These are phyloP conservation scores for Drosophila ezoana DNA, from an alignment of 2,888 invertebrate genomes.

Conservation along the genomic window DNA sequence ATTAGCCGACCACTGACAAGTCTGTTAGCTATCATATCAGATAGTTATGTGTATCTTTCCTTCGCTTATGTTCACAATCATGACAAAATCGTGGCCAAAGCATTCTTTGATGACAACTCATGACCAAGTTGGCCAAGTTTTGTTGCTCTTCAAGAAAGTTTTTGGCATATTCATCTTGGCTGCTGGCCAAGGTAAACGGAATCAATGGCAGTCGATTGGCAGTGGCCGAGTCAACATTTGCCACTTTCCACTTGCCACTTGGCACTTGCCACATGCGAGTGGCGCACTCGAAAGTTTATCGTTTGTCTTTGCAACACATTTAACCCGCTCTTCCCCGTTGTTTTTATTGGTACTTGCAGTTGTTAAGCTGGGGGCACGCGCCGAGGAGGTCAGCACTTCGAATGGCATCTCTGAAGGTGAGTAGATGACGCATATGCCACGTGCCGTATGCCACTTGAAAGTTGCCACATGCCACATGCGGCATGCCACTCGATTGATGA, in stretches of 20 bases:
- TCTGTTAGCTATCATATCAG: background rate
- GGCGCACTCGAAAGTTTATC: constrained; percentile 33
- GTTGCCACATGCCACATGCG: constrained; percentile 11
- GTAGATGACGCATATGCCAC: constrained; percentile 19
- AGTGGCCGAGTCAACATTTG: constrained; percentile 35
- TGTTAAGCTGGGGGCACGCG: constrained; percentile 80
- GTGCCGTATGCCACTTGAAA: constrained; percentile 16
- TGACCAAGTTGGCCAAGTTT: constrained; percentile 12
- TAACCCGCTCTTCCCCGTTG: constrained; percentile 2
- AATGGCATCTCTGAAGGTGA: constrained; percentile 83
- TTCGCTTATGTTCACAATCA: constrained; percentile 6
- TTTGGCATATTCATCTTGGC: constrained; percentile 23
- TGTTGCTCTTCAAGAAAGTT: background rate
- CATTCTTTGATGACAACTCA: constrained; percentile 1
- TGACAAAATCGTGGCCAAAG: constrained; percentile 3
- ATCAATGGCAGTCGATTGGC: background rate
- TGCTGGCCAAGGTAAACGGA: constrained; percentile 25
- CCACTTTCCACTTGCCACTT: constrained; percentile 30
- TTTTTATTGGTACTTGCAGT: constrained; percentile 61
- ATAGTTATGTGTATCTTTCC: background rate
- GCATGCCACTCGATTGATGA: constrained; percentile 33
- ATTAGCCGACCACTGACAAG: background rate
- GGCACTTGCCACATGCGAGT: constrained; percentile 26
- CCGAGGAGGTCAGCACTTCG: constrained; percentile 73
- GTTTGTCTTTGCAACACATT: constrained; percentile 21